Conservation (phyloP, 2,113 vertebrate species). For the Xenopus tropicalis region DNA sequence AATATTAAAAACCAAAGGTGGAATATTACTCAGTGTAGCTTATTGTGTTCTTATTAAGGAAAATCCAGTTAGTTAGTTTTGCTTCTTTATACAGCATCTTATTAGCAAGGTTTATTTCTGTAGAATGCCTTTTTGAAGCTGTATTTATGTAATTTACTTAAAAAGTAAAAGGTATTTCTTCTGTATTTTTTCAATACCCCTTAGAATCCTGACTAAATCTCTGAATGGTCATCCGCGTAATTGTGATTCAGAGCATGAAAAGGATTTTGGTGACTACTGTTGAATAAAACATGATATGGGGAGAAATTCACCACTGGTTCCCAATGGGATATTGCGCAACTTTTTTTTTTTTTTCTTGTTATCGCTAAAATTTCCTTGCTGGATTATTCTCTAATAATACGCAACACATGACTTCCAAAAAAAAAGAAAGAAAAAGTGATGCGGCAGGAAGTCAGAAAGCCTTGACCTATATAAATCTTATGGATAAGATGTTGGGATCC, state of each 20-base stretch:
- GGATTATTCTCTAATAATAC: constrained; percentile 37
- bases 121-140: no score
- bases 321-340: constrained; percentile 21
- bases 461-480: constrained; percentile 40
- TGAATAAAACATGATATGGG: constrained; percentile 33
- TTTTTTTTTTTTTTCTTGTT: constrained; percentile 36
- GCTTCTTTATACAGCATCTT: no score
- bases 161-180: no score
- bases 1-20: no score
- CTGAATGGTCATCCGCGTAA: constrained; percentile 15
- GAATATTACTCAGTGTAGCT: no score
- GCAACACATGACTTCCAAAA: constrained; percentile 6
- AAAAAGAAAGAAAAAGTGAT: constrained; percentile 4
- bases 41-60: no score
- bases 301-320: constrained; percentile 9
- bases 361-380: constrained; percentile 30
- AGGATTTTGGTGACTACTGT: constrained; percentile 11
- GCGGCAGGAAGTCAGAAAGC: constrained; percentile 31
- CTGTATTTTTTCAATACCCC: no score
- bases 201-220: not conserved
- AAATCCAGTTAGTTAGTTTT: no score
- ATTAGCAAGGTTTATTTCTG: no score
- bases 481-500: constrained; percentile 21
- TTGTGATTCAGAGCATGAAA: constrained; percentile 39
- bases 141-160: no score